Evolutionary conservation across 2,797 vertebrate species (phyloP), one percentile per base, ranked within the genome.

Genomic region (Enoplosus armatus): DNA sequence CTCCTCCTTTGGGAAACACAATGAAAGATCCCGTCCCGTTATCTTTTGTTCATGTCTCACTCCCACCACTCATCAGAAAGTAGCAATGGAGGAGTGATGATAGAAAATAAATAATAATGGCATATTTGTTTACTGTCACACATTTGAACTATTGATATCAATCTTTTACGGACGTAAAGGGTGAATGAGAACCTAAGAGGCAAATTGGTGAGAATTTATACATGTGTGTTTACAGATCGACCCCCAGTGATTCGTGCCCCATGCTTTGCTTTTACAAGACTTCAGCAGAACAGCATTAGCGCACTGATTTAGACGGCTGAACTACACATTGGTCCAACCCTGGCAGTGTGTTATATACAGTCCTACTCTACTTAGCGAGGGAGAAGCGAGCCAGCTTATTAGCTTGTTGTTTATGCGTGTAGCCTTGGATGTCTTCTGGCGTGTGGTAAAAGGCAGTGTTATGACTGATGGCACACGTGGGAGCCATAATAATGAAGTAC

Each of bases 401-500:
- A 86, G 60, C 64, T 60, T 53, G 63, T 78, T 77, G 82, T 91
- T 87, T 75, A 85, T 83, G 75, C 74, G 66, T 35, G 62, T 62
- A 80, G 87, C 74, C 74, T 87, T 77, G 76, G 59, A 69, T 43
- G 60, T 54, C 70, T 67, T 54, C 5, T 29, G 61, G 63, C 66
- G 82, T 62, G 81, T 75, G 83, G 60, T 70, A 60, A 66, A 86
- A 77, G 50, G 41, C 58, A 59, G 43, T 9, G 62, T 65, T 56
- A 66, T 89, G 81, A 92, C 59, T 70, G 77, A 92, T 71, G 59
- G 68, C 65, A 74, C 90, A 74, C 64, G 51, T 33, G 85, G 79
- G 90, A 90, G 72, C 75, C 75, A 84, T 91, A 90, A 86, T 66
- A 87, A 61, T 90, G 67, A 87, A 85, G 72, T 61, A 59, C 74